Percentiles rank a stretch among this genome's conserved stretches.
Conservation (phyloP, 2,888 invertebrate genomes). For the Hirtodrosophila histrioides region DNA sequence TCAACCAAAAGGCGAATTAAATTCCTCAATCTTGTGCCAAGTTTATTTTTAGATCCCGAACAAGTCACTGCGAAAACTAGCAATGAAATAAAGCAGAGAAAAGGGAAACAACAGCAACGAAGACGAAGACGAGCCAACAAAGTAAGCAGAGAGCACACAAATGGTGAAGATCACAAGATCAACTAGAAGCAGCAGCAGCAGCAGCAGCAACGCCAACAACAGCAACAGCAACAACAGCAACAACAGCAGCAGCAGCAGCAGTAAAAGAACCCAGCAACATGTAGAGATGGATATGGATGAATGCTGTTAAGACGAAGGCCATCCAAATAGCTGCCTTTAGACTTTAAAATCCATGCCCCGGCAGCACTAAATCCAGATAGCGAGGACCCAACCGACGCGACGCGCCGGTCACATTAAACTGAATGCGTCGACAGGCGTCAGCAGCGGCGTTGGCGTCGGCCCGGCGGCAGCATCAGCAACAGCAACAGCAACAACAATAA, state of each 20-base stretch:
- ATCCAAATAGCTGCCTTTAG: slow-evolving; percentile 66
- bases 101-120: slow-evolving; percentile 40
- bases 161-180: slow-evolving; percentile 63
- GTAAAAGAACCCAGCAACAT: slow-evolving; percentile 41
- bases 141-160: slow-evolving; percentile 54
- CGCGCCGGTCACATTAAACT: slow-evolving; percentile 74
- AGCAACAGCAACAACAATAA: slow-evolving; percentile 21
- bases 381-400: slow-evolving; percentile 49
- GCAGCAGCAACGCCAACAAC: not conserved
- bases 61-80: slow-evolving; percentile 64
- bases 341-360: slow-evolving; percentile 36
- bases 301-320: slow-evolving; percentile 78
- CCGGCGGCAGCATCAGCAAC: slow-evolving; percentile 35
- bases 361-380: slow-evolving; percentile 70
- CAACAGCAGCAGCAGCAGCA: slow-evolving; percentile 22
- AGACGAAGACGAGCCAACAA: slow-evolving; percentile 51
- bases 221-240: slow-evolving; percentile 22
- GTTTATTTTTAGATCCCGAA: slow-evolving; percentile 79
- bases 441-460: slow-evolving; percentile 39
- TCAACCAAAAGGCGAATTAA: slow-evolving; percentile 82
- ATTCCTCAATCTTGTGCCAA: slow-evolving; percentile 79
- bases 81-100: slow-evolving; percentile 67
- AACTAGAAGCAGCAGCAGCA: slow-evolving; percentile 56
- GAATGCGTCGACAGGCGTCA: slow-evolving; percentile 64
- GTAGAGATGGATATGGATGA: slow-evolving; percentile 71